A percentile compares a stretch with the other conserved stretches of the same genome.
Conservation (phyloP, 2,888 invertebrate genomes). For the Phlogophora meticulosa region DNA sequence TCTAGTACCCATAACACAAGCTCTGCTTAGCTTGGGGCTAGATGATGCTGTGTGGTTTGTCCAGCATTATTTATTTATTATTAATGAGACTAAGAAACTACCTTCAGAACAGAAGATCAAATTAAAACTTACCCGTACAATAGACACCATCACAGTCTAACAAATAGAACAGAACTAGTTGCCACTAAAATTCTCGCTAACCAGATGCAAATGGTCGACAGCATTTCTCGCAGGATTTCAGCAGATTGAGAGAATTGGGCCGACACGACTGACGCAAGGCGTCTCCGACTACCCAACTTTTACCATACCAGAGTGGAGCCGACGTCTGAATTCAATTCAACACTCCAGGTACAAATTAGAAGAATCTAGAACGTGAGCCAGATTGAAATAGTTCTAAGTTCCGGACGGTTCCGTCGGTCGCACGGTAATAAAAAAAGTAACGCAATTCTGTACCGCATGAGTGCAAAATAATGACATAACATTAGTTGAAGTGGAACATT, state of each 20-base stretch:
- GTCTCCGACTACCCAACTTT: slow-evolving; percentile 50
- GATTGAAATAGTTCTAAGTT: slow-evolving; percentile 64
- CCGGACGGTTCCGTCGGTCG: slow-evolving; percentile 1
- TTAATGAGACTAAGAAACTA: too few relatives aligned
- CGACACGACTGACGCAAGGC: slow-evolving; percentile 55
- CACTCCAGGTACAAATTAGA: slow-evolving; percentile 61
- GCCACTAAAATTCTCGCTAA: slow-evolving; percentile 47
- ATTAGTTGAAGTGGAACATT: slow-evolving; percentile 36
- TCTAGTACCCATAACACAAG: too few relatives aligned
- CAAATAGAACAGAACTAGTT: slow-evolving; percentile 41
- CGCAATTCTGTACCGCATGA: slow-evolving; percentile 36
- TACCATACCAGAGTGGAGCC: slow-evolving; percentile 20
- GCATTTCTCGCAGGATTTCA: slow-evolving; percentile 45
- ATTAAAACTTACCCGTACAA: slow-evolving; percentile 7
- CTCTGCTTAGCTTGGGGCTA: too few relatives aligned
- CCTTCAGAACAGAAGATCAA: not conserved
- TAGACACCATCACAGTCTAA: slow-evolving; percentile 10
- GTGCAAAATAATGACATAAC: slow-evolving; percentile 26
- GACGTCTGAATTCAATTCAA: slow-evolving; percentile 62
- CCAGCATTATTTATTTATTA: too few relatives aligned
- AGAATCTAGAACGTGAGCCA: slow-evolving; percentile 57
- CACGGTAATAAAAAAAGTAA: slow-evolving; percentile 47
- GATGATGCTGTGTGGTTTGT: too few relatives aligned
- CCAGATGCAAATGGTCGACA: slow-evolving; percentile 62
- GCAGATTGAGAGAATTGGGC: slow-evolving; percentile 58